Evolutionary conservation across 2,888 invertebrate species (phyloP).

Genomic region (Adelphocoris suturalis): DNA sequence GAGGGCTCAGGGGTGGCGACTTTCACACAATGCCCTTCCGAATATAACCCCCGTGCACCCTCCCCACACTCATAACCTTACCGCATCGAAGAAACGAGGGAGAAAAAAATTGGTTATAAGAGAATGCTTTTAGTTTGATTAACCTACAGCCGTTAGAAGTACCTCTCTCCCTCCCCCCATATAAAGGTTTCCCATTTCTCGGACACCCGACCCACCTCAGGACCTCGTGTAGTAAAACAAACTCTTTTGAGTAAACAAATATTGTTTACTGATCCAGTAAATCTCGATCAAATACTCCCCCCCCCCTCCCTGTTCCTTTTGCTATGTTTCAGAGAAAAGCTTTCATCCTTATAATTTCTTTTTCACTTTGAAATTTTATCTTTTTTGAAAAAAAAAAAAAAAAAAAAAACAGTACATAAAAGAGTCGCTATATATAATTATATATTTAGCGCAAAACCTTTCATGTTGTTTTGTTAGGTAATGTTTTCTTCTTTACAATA

Average conservation of each 20-base stretch:
- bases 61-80: not conserved
- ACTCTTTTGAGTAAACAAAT: conserved; percentile 56
- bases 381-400: conserved; percentile 4
- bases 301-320: not conserved
- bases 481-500: too few species aligned
- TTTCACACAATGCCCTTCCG: conserved; percentile 46
- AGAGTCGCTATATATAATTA: too few species aligned
- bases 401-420: not conserved
- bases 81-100: not conserved
- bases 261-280: conserved; percentile 13
- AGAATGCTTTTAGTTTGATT: conserved; percentile 74
- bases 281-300: conserved; percentile 31
- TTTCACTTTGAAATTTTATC: conserved; percentile 41
- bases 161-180: not conserved
- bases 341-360: conserved; percentile 30
- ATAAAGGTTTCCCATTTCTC: conserved; percentile 63
- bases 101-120: conserved; percentile 71
- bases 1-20: not conserved
- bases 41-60: not conserved
- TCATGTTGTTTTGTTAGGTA: too few species aligned
- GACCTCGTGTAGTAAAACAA: conserved; percentile 34
- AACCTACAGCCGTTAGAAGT: conserved; percentile 65
- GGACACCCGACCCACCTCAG: conserved; percentile 49
- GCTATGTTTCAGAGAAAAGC: not conserved
- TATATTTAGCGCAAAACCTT: too few species aligned